A percentile compares a stretch with the other conserved stretches of the same genome.
These are phyloP conservation scores for Panzeria rudis DNA, from an alignment of 2,888 invertebrate genomes.

Conservation along the genomic window DNA sequence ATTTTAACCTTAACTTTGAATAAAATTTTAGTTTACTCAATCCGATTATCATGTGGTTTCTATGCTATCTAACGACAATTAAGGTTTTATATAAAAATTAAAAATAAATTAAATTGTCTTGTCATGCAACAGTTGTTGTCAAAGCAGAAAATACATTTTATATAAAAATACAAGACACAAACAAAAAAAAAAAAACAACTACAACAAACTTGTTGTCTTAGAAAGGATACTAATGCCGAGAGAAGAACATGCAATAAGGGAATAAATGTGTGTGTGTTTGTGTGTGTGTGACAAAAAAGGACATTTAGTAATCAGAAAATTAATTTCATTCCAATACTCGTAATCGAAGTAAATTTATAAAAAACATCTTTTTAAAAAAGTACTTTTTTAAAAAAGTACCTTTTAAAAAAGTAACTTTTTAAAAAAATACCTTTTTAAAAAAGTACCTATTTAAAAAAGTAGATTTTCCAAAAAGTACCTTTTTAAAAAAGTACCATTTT, in stretches of 20 bases:
- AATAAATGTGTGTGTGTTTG: too few relatives aligned
- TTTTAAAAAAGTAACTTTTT: too few relatives aligned
- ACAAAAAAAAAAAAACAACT: not conserved
- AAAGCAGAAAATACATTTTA: not conserved
- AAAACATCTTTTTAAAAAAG: too few relatives aligned
- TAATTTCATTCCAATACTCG: not conserved
- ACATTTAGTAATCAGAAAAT: not conserved
- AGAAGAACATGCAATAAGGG: too few relatives aligned
- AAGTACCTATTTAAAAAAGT: too few relatives aligned
- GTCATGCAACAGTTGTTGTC: conserved; percentile 35
- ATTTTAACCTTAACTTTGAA: conserved; percentile 26
- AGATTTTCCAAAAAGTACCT: too few relatives aligned
- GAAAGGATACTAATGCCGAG: too few relatives aligned
- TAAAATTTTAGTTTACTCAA: conserved; percentile 13
- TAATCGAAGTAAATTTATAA: not conserved
- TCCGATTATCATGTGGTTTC: conserved; percentile 36
- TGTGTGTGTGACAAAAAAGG: too few relatives aligned
- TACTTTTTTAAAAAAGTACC: too few relatives aligned
- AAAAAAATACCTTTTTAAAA: too few relatives aligned
- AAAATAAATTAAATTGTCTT: conserved; percentile 12
- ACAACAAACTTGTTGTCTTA: too few relatives aligned
- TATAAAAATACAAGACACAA: conserved; percentile 1
- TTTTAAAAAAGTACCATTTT: too few relatives aligned
- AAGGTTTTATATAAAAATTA: not conserved
- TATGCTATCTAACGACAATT: conserved; percentile 15